These are phyloP conservation scores for Oxygymnocypris stewartii DNA, from an alignment of 2,113 vertebrate genomes.

Conservation along the genomic window DNA sequence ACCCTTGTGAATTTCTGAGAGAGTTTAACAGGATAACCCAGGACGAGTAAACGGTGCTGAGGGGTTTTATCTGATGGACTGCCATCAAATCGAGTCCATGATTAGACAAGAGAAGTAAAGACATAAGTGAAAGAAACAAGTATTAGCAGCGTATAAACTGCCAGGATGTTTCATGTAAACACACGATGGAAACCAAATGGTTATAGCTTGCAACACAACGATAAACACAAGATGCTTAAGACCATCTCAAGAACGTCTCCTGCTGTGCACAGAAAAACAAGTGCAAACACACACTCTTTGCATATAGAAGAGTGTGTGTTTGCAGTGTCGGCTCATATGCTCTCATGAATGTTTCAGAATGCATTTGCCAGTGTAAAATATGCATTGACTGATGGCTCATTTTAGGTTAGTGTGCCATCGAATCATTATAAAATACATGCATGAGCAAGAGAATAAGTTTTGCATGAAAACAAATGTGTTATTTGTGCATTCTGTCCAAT, in stretches of 20 bases:
- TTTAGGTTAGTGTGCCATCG: slow-evolving; percentile 33
- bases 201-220: background rate
- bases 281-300: background rate
- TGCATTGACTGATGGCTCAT: slow-evolving; percentile 26
- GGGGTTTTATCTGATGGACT: slow-evolving; percentile 13
- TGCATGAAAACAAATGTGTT: background rate
- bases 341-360: slow-evolving; percentile 24
- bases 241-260: background rate
- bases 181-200: background rate
- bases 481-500: background rate
- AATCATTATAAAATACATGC: background rate
- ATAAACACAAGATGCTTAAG: background rate
- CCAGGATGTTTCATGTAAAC: slow-evolving; percentile 2
- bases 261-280: background rate
- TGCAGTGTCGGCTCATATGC: slow-evolving; percentile 13
- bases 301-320: background rate
- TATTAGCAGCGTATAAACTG: background rate
- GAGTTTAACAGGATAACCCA: slow-evolving; percentile 26
- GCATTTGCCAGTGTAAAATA: slow-evolving; percentile 36
- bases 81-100: background rate
- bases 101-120: background rate
- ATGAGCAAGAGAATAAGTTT: background rate
- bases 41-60: slow-evolving; percentile 3
- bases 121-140: background rate
- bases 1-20: slow-evolving; percentile 40